A percentile compares a stretch with the other conserved stretches of the same genome.
Evolutionary conservation across 1,140 invertebrate species (phyloP).

Genomic region (Helicoverpa zea): DNA sequence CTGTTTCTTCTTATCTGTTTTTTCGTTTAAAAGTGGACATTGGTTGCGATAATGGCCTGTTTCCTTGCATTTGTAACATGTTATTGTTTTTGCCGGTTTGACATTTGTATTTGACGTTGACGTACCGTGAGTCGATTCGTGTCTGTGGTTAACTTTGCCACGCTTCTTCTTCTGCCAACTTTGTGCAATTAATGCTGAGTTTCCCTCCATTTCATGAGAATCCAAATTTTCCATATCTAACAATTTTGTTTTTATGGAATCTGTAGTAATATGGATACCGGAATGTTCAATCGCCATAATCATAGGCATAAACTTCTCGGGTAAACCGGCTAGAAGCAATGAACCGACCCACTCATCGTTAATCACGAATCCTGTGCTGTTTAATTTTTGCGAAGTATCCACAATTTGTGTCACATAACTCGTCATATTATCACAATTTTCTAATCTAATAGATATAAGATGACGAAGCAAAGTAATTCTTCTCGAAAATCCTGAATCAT

Average conservation of each 20-base stretch:
- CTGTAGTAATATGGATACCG: background rate
- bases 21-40: conserved; percentile 37
- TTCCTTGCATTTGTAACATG: conserved; percentile 36
- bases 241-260: conserved; percentile 13
- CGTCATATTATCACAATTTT: background rate
- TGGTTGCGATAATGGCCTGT: conserved; percentile 16
- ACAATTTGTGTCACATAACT: background rate
- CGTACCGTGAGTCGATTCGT: conserved; percentile 9
- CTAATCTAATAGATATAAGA: background rate
- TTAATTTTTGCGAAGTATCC: background rate
- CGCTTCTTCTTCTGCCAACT: conserved; percentile 42
- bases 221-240: background rate
- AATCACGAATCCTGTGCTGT: background rate
- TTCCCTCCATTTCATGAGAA: background rate
- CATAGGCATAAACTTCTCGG: background rate
- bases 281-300: conserved; percentile 16
- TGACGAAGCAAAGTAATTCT: background rate
- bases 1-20: conserved; percentile 36
- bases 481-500: background rate
- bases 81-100: conserved; percentile 34
- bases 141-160: no score
- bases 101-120: conserved; percentile 3
- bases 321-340: background rate
- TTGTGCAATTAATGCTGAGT: conserved; percentile 42
- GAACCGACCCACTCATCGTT: background rate